Conservation (phyloP, 2,888 invertebrate genomes). For the Thymelicus sylvestris region DNA sequence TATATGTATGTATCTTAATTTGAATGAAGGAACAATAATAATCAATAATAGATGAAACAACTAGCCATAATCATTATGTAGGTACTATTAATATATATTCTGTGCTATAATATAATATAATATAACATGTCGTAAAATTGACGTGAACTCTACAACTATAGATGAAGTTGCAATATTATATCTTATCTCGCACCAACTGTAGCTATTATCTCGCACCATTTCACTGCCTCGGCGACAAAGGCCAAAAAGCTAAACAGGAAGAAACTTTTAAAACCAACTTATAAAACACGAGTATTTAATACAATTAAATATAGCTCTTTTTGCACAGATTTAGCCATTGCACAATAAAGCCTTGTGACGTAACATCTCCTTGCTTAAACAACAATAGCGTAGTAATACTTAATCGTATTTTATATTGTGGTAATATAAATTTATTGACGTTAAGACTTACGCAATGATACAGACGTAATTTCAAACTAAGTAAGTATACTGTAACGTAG, state of each 20-base stretch:
- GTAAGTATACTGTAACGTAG: not conserved
- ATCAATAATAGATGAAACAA: too few species aligned
- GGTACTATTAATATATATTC: too few species aligned
- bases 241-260: not conserved
- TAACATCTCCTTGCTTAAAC: slow-evolving; percentile 18
- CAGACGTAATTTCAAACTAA: not conserved
- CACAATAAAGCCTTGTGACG: slow-evolving; percentile 42
- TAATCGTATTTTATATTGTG: slow-evolving; percentile 10
- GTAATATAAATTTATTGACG: slow-evolving; percentile 2
- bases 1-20: too few species aligned
- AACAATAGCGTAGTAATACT: slow-evolving; percentile 7
- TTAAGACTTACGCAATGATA: slow-evolving; percentile 4
- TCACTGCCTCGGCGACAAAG: not conserved
- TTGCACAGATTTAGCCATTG: slow-evolving; percentile 50
- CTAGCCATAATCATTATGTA: too few species aligned
- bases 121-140: not conserved
- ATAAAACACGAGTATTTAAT: not conserved
- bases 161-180: too few species aligned
- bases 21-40: too few species aligned
- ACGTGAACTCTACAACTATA: too few species aligned
- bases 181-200: not conserved
- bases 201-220: not conserved
- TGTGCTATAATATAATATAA: too few species aligned
- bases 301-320: slow-evolving; percentile 35
- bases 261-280: not conserved